These are phyloP conservation scores for Eupithecia subfuscata DNA, from an alignment of 2,888 invertebrate species.

Conservation along the genomic window DNA sequence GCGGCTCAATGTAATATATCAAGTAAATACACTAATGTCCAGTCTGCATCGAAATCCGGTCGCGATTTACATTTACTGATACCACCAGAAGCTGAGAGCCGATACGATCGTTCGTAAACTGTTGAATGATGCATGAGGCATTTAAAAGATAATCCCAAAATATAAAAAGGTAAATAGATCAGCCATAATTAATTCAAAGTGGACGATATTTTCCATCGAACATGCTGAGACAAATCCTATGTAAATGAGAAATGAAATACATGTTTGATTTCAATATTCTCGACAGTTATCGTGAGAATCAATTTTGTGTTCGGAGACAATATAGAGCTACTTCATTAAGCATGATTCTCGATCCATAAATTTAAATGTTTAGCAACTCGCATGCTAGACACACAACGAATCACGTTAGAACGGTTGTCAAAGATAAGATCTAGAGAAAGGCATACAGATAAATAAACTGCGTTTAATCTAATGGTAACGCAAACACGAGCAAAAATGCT, in stretches of 20 bases:
- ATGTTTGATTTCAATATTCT: constrained; percentile 53
- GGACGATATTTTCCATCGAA: constrained; percentile 34
- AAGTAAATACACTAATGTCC: constrained; percentile 68
- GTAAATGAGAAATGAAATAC: constrained; percentile 43
- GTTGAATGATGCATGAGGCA: constrained; percentile 74
- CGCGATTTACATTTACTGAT: constrained; percentile 74
- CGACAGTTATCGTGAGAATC: constrained; percentile 56
- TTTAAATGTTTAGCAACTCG: constrained; percentile 67
- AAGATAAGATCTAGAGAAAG: constrained; percentile 62
- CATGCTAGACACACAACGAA: constrained; percentile 39
- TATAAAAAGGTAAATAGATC: constrained; percentile 33
- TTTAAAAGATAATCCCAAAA: constrained; percentile 30
- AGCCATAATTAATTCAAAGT: constrained; percentile 41
- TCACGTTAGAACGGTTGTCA: constrained; percentile 39
- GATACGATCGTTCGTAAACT: constrained; percentile 68
- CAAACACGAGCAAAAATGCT: constrained; percentile 37
- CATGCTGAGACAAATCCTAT: constrained; percentile 33
- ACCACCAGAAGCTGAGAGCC: constrained; percentile 73
- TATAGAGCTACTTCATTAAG: constrained; percentile 76
- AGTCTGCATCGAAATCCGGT: constrained; percentile 65
- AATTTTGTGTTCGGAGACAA: constrained; percentile 66
- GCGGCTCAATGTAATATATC: constrained; percentile 63
- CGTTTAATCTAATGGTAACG: constrained; percentile 42
- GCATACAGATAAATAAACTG: constrained; percentile 60
- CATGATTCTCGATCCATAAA: constrained; percentile 79